Conservation (phyloP, 1,140 invertebrate genomes). For the Sycobia sp. region DNA sequence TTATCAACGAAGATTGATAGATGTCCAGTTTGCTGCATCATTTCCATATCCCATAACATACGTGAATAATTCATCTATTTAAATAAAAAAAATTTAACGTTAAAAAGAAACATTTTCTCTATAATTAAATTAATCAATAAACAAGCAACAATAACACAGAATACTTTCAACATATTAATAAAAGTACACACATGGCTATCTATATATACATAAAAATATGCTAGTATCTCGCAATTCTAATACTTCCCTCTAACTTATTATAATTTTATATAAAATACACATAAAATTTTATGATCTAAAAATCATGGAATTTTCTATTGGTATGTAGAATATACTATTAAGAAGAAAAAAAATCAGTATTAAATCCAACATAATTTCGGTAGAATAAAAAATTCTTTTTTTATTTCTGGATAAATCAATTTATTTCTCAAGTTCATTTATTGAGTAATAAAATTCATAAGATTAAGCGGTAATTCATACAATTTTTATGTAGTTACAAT, state of each 20-base stretch:
- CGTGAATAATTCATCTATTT: constrained; percentile 63
- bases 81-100: constrained; percentile 17
- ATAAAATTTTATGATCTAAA: too few species aligned
- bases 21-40: constrained; percentile 66
- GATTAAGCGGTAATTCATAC: too few species aligned
- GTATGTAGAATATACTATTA: too few species aligned
- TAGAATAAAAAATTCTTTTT: too few species aligned
- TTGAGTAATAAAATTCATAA: too few species aligned
- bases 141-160: too few species aligned
- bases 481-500: too few species aligned
- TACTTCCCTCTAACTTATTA: neutral
- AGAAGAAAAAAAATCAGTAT: too few species aligned
- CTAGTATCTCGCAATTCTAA: neutral
- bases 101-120: neutral
- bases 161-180: neutral
- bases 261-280: neutral
- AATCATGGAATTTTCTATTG: too few species aligned
- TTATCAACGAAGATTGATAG: constrained; percentile 80
- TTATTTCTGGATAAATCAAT: too few species aligned
- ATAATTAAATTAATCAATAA: neutral
- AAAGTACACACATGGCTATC: neutral
- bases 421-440: too few species aligned
- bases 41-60: constrained; percentile 73
- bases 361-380: too few species aligned
- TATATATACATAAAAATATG: neutral